Evolutionary conservation across 2,888 invertebrate genomes (phyloP).

Genomic region (Amblyjoppa fuscipennis): DNA sequence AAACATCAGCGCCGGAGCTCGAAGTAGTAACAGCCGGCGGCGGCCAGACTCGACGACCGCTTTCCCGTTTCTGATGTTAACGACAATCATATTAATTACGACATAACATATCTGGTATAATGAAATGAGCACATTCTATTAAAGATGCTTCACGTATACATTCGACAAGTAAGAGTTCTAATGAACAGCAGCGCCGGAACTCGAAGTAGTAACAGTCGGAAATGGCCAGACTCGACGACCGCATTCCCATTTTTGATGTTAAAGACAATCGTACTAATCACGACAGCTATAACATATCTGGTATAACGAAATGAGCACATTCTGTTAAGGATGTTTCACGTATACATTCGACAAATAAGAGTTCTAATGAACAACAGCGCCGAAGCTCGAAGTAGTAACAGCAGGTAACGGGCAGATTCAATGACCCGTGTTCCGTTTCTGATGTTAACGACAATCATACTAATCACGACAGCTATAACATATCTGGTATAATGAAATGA

Average conservation of each 20-base stretch:
- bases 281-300: background rate
- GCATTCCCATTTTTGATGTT: no score
- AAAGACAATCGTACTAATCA: background rate
- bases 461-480: background rate
- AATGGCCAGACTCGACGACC: background rate
- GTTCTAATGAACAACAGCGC: background rate
- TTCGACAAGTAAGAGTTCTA: background rate
- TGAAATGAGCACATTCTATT: background rate
- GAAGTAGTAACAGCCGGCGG: constrained; percentile 5
- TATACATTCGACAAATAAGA: background rate
- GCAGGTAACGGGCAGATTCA: background rate
- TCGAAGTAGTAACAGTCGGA: constrained; percentile 9
- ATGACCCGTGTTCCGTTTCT: no score
- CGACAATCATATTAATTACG: background rate
- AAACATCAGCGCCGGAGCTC: background rate
- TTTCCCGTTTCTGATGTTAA: background rate
- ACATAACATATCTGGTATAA: background rate
- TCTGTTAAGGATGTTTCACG: background rate
- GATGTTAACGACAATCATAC: background rate
- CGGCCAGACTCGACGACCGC: constrained; percentile 1
- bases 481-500: background rate
- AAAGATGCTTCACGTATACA: background rate
- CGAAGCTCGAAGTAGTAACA: constrained; percentile 4
- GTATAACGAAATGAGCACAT: background rate
- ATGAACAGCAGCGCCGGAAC: background rate